These are phyloP conservation scores for Drosophila trapezifrons DNA, from an alignment of 1,140 invertebrate genomes.

Conservation along the genomic window DNA sequence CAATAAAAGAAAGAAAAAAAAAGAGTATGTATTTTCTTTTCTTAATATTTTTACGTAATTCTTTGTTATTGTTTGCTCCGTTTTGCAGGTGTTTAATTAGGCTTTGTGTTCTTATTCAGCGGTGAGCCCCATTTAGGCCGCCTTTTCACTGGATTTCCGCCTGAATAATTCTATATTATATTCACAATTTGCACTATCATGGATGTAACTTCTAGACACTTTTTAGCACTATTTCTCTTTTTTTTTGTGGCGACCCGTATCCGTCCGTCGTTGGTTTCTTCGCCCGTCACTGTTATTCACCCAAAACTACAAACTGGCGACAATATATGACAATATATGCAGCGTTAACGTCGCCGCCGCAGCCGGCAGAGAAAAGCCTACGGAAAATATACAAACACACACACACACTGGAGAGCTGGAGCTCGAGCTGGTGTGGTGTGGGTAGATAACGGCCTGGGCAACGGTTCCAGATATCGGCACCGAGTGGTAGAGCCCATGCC, in stretches of 20 bases:
- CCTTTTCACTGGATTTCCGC: slow-evolving; percentile 4
- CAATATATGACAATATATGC: slow-evolving; percentile 27
- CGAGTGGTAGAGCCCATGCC: slow-evolving; percentile 46
- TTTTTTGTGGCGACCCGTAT: slow-evolving; percentile 18
- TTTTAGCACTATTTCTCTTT: neutral
- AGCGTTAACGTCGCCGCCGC: slow-evolving; percentile 10
- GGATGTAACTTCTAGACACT: neutral
- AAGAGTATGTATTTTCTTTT: slow-evolving; percentile 4
- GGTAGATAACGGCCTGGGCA: slow-evolving; percentile 59
- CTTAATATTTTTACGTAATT: slow-evolving; percentile 50
- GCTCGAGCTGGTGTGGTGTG: slow-evolving; percentile 44
- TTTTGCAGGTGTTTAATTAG: slow-evolving; percentile 29
- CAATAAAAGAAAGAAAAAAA: slow-evolving; percentile 7
- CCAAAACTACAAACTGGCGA: slow-evolving; percentile 59
- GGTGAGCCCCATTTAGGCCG: neutral
- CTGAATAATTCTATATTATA: slow-evolving; percentile 2
- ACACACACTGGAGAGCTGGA: slow-evolving; percentile 1
- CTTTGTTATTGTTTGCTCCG: slow-evolving; percentile 34
- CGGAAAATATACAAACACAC: slow-evolving; percentile 39
- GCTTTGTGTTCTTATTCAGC: slow-evolving; percentile 9
- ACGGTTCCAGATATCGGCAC: slow-evolving; percentile 60
- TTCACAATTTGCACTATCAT: neutral
- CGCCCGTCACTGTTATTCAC: slow-evolving; percentile 56
- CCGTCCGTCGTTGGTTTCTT: slow-evolving; percentile 20
- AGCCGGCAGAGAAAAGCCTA: slow-evolving; percentile 45